Evolutionary conservation across 2,888 invertebrate species (phyloP), one percentile per base, ranked within the genome.

Genomic region (Agrotis segetum): DNA sequence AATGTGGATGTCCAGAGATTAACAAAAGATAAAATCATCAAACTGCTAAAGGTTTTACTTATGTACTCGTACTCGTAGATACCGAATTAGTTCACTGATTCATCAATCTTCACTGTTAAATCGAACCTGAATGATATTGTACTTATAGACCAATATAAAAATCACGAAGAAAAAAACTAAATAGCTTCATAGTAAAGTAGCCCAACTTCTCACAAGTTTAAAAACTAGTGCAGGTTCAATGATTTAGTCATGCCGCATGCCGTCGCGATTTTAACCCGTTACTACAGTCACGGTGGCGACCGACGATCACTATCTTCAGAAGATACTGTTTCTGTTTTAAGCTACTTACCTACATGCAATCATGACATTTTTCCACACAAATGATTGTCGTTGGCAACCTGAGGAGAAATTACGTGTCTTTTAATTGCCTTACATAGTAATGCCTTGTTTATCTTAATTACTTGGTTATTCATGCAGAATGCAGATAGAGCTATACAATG

Each of bases 401-500:
- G 52, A 59, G 49, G 65, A 64, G 73, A 79, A 73, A 82, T 40
- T 56, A 67, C 40, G 44, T 50, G 11, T 81, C 16, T 67, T 47
- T 24, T 72, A 66, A 79, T 66, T 67, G 50, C 53, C 66, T 68
- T 17, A 58, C 46, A 55, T 55, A 24, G 11, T 44, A 53, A 64
- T 69, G 44, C 24, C 19, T 63, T 60, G 49, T 62, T 63, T 21
- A 60, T 63, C 47, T 49, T n/a, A 29, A 65, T 66, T 62, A 46
- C 24, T 63, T 50, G 40, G 53, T 29, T 21, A 79, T 21, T 60
- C n/a, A 63, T 47, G 61, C 29, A 40, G 1, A 29, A 40, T 40
- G 40, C 40, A 11, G 11, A 40, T 11, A 11, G 40, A 11, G 40
- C 40, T 40, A 40, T 40, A 40, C 40, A 40, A 40, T 40, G 40